Percentiles rank a stretch among this genome's conserved stretches.
Conservation (phyloP, 2,888 invertebrate species). For the Phoenoteleia sp. region DNA sequence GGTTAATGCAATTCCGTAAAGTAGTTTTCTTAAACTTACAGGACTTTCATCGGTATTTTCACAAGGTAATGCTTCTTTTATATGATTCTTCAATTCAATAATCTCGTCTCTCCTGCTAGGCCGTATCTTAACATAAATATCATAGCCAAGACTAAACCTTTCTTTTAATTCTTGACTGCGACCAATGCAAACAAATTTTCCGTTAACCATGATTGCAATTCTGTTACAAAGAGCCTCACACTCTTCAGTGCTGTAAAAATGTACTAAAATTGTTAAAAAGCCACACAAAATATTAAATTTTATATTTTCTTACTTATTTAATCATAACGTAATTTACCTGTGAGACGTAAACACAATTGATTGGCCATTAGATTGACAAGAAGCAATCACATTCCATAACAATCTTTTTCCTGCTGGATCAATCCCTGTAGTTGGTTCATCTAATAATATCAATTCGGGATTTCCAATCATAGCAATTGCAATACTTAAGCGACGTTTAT, state of each 20-base stretch:
- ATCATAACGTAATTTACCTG: conserved; percentile 86
- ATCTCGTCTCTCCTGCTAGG: conserved; percentile 77
- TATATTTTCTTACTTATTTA: neutral
- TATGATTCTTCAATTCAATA: conserved; percentile 86
- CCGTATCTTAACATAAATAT: conserved; percentile 10
- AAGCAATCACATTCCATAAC: conserved; percentile 89
- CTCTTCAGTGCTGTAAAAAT: conserved; percentile 92
- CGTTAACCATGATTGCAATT: conserved; percentile 26
- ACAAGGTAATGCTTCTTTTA: conserved; percentile 88
- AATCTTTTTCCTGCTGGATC: conserved; percentile 90
- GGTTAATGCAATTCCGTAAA: too few species aligned
- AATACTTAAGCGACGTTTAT: conserved; percentile 24
- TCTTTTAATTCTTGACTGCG: conserved; percentile 19
- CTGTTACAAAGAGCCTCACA: conserved; percentile 85
- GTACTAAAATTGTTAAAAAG: neutral
- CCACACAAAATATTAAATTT: too few species aligned
- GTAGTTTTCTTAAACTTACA: conserved; percentile 85
- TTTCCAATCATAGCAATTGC: conserved; percentile 41
- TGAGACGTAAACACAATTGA: conserved; percentile 91
- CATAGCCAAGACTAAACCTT: conserved; percentile 6
- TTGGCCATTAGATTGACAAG: conserved; percentile 87
- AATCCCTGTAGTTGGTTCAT: conserved; percentile 88
- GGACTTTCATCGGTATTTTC: conserved; percentile 91
- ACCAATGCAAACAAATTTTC: conserved; percentile 27
- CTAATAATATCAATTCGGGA: conserved; percentile 21